phyloP scores from a whole-genome alignment of 2,797 vertebrate genomes.

The Oreonectes daqikongensis region DNA sequence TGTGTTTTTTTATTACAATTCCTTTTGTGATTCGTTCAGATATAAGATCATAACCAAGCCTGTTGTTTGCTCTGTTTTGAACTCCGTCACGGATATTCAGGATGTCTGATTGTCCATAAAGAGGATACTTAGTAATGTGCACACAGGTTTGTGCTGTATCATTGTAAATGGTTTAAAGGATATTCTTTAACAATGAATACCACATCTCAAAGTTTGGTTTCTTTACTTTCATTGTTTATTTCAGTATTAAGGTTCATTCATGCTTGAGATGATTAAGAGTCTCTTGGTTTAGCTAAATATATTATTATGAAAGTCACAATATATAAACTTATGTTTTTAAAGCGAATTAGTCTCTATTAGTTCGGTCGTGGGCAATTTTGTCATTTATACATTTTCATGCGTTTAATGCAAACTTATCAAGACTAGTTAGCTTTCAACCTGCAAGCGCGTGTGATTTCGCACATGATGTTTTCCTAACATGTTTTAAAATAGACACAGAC shows the following conservation, averaged over 20 bases:
- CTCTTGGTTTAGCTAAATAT: not conserved
- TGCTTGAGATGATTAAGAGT: not conserved
- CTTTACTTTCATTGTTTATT: not conserved
- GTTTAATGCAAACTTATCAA: not conserved
- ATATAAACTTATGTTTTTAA: not conserved
- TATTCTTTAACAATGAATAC: not conserved
- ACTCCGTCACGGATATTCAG: not conserved
- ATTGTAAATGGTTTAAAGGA: not conserved
- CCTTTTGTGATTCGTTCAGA: not conserved
- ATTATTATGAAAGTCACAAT: not conserved
- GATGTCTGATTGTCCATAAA: constrained; percentile 17
- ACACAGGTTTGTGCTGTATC: constrained; percentile 9
- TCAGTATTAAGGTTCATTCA: not conserved
- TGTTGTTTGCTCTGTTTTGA: constrained; percentile 15
- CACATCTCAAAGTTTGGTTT: not conserved
- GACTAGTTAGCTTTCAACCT: not conserved
- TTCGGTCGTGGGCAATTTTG: not conserved
- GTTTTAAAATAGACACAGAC: constrained; percentile 12
- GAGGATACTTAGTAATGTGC: not conserved
- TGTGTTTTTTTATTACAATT: constrained; percentile 11
- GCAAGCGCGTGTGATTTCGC: not conserved
- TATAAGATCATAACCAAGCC: not conserved
- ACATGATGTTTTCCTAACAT: not conserved
- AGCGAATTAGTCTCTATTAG: not conserved
- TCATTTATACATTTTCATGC: not conserved